Percentiles rank a stretch among this genome's conserved stretches.
phyloP scores from a whole-genome alignment of 2,888 invertebrate species.

The Neuroscelio doddi region DNA sequence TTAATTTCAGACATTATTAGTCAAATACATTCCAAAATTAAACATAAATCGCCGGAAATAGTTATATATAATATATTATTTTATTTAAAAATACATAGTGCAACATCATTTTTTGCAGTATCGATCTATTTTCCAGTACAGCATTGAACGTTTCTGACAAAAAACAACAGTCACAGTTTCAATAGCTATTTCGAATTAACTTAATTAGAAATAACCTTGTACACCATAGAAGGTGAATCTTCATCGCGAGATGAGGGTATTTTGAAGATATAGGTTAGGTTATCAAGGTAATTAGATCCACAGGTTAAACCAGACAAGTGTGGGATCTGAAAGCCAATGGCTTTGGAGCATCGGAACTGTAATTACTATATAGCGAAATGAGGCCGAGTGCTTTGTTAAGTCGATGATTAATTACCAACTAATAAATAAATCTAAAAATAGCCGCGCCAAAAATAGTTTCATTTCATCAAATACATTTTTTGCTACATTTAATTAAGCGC shows the following conservation, averaged over 20 bases:
- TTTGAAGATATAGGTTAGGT: conserved; percentile 21
- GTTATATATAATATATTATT: too few relatives aligned
- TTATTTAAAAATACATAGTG: too few relatives aligned
- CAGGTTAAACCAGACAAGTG: conserved; percentile 30
- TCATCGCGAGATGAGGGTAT: conserved; percentile 11
- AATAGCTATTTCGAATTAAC: background rate
- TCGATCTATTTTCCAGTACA: too few relatives aligned
- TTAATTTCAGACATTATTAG: too few relatives aligned
- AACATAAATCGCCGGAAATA: too few relatives aligned
- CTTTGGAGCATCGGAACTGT: conserved; percentile 7
- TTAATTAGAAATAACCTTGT: conserved; percentile 22
- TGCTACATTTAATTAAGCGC: background rate
- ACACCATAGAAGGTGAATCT: conserved; percentile 16
- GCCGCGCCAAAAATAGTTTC: conserved; percentile 7
- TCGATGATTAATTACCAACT: conserved; percentile 10
- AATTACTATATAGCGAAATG: conserved; percentile 15
- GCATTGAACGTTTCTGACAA: too few relatives aligned
- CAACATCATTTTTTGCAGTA: too few relatives aligned
- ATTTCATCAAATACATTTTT: background rate
- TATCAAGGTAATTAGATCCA: conserved; percentile 37
- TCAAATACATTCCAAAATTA: too few relatives aligned
- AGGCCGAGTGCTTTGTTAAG: conserved; percentile 20
- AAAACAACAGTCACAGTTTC: background rate
- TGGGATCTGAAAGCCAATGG: conserved; percentile 29
- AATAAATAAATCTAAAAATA: conserved; percentile 14